Evolutionary conservation across 1,140 invertebrate species (phyloP).

Genomic region (Trigoniulus corallinus): DNA sequence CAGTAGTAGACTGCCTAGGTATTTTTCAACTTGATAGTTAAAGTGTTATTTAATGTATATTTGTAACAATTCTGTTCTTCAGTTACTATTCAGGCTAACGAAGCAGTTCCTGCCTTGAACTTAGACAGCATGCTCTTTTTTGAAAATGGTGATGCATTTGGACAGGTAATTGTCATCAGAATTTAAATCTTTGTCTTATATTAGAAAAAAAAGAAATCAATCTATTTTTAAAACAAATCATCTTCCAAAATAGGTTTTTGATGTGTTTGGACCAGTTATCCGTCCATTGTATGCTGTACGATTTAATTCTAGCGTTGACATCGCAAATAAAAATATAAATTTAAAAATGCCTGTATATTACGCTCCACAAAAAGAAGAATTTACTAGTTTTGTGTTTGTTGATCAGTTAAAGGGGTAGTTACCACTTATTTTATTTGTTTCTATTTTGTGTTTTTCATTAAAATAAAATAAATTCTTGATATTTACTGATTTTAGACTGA

Average conservation of each 20-base stretch:
- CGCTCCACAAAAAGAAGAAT: background rate
- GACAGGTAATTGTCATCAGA: conserved; percentile 14
- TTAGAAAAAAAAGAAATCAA: too few relatives aligned
- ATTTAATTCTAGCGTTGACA: background rate
- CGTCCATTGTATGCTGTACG: background rate
- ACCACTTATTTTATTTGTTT: background rate
- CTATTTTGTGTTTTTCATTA: background rate
- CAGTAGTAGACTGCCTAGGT: conserved; percentile 54
- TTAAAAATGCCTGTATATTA: background rate
- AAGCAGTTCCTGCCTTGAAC: conserved; percentile 54
- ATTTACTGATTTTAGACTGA: conserved; percentile 31
- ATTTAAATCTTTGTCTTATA: background rate
- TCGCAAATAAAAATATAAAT: background rate
- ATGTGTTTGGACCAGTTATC: conserved; percentile 1
- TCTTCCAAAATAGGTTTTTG: conserved; percentile 5
- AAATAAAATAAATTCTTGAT: background rate
- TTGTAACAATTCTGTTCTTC: conserved; percentile 20
- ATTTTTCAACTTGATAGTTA: conserved; percentile 14
- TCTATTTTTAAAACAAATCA: too few relatives aligned
- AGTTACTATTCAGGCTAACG: conserved; percentile 52
- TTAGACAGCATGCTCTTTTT: conserved; percentile 68
- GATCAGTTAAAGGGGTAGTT: background rate
- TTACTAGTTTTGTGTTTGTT: background rate
- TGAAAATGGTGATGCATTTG: conserved; percentile 17
- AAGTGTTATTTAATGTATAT: conserved; percentile 4